Percentiles rank a stretch among this genome's conserved stretches.
These are phyloP conservation scores for Alloscopus bannaensis DNA, from an alignment of 2,888 invertebrate genomes.

Conservation along the genomic window DNA sequence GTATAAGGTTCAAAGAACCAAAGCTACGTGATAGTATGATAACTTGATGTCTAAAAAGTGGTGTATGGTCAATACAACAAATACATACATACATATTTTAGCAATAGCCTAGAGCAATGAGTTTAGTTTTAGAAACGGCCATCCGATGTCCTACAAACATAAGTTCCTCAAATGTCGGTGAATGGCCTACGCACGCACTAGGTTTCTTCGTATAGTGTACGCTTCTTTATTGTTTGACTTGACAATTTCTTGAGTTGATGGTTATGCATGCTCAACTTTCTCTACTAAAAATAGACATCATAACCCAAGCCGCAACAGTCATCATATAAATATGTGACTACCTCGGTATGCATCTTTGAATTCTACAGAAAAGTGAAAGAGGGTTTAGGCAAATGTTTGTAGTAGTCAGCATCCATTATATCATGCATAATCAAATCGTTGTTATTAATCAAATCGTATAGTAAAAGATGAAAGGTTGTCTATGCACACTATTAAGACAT, in stretches of 20 bases:
- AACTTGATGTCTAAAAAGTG: background rate
- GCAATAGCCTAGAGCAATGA: background rate
- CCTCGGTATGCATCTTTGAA: too few relatives aligned
- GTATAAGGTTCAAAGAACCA: too few relatives aligned
- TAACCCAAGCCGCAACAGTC: too few relatives aligned
- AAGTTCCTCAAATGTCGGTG: background rate
- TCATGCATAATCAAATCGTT: background rate
- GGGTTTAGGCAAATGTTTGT: background rate
- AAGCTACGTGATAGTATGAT: too few relatives aligned
- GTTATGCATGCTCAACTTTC: background rate
- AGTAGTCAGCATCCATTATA: background rate
- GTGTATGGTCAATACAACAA: background rate
- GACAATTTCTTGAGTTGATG: background rate
- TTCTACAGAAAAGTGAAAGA: background rate
- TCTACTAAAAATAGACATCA: background rate
- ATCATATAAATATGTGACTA: too few relatives aligned
- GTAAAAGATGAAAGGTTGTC: background rate
- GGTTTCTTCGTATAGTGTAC: background rate
- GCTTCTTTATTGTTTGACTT: background rate
- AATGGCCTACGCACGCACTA: background rate
- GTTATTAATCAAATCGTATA: background rate
- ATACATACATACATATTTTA: background rate
- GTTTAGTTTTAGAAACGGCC: too few relatives aligned
- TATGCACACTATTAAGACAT: background rate
- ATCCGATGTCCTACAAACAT: too few relatives aligned